Evolutionary conservation across 2,113 vertebrate genomes (phyloP).

Genomic region (Hemiscyllium ocellatum): DNA sequence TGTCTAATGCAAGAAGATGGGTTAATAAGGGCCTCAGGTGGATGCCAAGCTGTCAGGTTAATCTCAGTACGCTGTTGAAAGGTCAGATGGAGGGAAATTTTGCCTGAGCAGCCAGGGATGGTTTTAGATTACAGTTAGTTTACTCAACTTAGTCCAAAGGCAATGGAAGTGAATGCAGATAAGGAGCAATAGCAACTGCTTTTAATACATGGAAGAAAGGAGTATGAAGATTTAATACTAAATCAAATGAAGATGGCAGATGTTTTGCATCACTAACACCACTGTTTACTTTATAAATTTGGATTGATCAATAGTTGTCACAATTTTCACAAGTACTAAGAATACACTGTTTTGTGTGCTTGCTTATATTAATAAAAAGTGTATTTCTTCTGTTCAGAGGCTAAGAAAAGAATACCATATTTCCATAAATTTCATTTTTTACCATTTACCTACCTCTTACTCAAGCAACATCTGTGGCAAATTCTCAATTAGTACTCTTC

Average conservation of each 20-base stretch:
- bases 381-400: not conserved
- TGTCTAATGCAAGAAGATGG: slow-evolving; percentile 45
- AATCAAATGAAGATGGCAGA: not conserved
- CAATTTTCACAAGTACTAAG: not conserved
- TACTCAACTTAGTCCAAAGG: slow-evolving; percentile 22
- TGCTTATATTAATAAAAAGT: not conserved
- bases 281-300: not conserved
- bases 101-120: slow-evolving; percentile 8
- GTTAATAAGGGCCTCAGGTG: slow-evolving; percentile 63
- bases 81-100: slow-evolving; percentile 42
- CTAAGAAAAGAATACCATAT: not conserved
- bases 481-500: not conserved
- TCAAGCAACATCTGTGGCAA: not conserved
- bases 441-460: not conserved
- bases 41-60: slow-evolving; percentile 55
- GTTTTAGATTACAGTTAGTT: slow-evolving; percentile 22
- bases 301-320: not conserved
- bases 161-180: not conserved
- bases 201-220: not conserved
- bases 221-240: not conserved
- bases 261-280: not conserved
- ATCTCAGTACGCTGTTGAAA: slow-evolving; percentile 49
- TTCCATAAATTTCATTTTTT: not conserved
- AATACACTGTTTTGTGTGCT: not conserved
- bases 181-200: not conserved